Evolutionary conservation across 2,113 vertebrate species (phyloP).

Genomic region (Sclerurus mexicanus): DNA sequence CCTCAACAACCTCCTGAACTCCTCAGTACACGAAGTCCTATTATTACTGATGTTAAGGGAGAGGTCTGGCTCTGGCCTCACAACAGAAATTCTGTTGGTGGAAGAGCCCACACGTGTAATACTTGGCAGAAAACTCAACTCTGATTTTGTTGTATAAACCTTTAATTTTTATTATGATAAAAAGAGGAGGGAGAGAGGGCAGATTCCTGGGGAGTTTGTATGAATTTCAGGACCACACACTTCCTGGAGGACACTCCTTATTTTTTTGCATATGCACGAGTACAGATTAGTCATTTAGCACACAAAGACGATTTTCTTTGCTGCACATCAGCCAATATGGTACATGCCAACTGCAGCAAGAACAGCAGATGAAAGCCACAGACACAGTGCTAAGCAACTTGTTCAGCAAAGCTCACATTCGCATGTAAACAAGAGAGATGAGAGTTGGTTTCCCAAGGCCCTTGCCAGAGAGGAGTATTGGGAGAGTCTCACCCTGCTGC

Average conservation of each 20-base stretch:
- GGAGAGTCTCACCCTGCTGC: not conserved
- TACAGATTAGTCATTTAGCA: not conserved
- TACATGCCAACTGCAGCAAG: not conserved
- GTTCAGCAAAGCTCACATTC: not conserved
- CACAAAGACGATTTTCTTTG: not conserved
- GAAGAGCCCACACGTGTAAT: not conserved
- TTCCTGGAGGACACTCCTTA: not conserved
- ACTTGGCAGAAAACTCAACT: conserved; percentile 20
- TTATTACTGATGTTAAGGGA: not conserved
- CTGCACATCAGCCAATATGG: conserved; percentile 14
- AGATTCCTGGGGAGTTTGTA: not conserved
- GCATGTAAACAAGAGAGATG: not conserved
- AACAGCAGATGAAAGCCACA: conserved; percentile 48
- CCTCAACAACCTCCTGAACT: not conserved
- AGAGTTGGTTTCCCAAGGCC: not conserved
- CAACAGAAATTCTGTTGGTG: not conserved
- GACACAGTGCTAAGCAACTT: conserved; percentile 45
- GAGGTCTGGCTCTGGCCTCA: not conserved
- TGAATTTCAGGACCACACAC: not conserved
- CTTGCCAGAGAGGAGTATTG: not conserved
- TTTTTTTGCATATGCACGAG: not conserved
- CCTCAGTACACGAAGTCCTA: not conserved
- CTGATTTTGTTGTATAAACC: conserved; percentile 13
- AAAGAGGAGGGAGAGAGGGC: not conserved
- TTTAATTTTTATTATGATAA: conserved; percentile 30